A percentile compares a stretch with the other conserved stretches of the same genome.
Conservation (phyloP, 2,888 invertebrate genomes). For the Melanostoma scalare region DNA sequence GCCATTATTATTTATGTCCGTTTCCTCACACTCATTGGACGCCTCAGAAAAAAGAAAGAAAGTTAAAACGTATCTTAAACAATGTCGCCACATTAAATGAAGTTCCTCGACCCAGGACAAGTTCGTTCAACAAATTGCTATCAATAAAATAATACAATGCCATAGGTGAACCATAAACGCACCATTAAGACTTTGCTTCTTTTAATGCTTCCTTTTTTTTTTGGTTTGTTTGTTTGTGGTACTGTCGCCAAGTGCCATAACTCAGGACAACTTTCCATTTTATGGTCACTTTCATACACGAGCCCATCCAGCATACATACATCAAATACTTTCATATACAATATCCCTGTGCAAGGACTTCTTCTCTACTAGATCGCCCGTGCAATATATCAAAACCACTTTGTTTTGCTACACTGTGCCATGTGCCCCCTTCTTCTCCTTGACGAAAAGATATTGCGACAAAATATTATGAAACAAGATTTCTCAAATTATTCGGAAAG, state of each 20-base stretch:
- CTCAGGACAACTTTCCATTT: slow-evolving; percentile 57
- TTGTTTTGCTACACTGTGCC: background rate
- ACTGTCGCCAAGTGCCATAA: slow-evolving; percentile 56
- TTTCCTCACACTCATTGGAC: slow-evolving; percentile 13
- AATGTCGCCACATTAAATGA: slow-evolving; percentile 20
- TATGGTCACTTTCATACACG: slow-evolving; percentile 62
- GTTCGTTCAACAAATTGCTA: slow-evolving; percentile 50
- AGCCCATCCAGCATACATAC: slow-evolving; percentile 12
- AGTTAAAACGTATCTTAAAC: background rate
- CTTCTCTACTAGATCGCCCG: background rate
- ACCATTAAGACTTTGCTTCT: slow-evolving; percentile 37
- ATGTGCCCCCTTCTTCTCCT: background rate
- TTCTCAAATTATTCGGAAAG: slow-evolving; percentile 46
- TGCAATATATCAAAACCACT: slow-evolving; percentile 16
- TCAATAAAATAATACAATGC: slow-evolving; percentile 63
- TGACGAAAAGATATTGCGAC: background rate
- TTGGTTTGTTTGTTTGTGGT: slow-evolving; percentile 5
- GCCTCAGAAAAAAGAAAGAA: background rate
- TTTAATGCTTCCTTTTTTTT: slow-evolving; percentile 18
- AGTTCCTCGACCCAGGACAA: background rate
- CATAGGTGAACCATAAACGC: slow-evolving; percentile 68
- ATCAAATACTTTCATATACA: slow-evolving; percentile 14
- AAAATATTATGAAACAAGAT: slow-evolving; percentile 25
- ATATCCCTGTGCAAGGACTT: slow-evolving; percentile 1
- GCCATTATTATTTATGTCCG: slow-evolving; percentile 59